phyloP scores from a whole-genome alignment of 2,113 vertebrate genomes.

The Dasyornis broadbenti region DNA sequence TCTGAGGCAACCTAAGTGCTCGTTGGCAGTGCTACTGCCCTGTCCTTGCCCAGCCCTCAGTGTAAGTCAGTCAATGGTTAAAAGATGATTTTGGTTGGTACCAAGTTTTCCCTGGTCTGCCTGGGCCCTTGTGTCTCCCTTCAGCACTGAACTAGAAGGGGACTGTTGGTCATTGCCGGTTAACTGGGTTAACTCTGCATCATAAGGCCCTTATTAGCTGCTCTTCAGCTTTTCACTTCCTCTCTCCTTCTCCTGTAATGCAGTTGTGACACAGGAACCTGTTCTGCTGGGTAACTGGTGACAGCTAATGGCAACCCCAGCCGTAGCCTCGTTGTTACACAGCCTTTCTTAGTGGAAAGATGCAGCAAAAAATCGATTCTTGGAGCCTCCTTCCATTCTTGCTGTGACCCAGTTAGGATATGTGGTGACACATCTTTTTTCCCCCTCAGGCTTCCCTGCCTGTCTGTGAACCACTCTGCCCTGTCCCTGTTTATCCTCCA shows the following conservation, averaged over 20 bases:
- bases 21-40: neutral
- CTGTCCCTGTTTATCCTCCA: neutral
- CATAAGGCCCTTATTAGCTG: neutral
- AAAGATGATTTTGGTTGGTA: neutral
- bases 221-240: slow-evolving; percentile 27
- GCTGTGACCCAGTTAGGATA: neutral
- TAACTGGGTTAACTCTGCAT: neutral
- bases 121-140: neutral
- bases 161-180: neutral
- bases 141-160: neutral
- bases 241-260: neutral
- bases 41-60: neutral
- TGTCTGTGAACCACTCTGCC: neutral
- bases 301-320: neutral
- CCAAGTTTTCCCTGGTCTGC: neutral
- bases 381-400: neutral
- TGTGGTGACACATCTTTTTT: neutral
- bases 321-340: neutral
- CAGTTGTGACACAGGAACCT: slow-evolving; percentile 23
- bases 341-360: neutral
- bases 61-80: neutral
- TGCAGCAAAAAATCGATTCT: neutral
- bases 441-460: neutral
- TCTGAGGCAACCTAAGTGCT: neutral
- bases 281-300: neutral